phyloP scores from a whole-genome alignment of 1,140 invertebrate genomes.

The Eumeta japonica region DNA sequence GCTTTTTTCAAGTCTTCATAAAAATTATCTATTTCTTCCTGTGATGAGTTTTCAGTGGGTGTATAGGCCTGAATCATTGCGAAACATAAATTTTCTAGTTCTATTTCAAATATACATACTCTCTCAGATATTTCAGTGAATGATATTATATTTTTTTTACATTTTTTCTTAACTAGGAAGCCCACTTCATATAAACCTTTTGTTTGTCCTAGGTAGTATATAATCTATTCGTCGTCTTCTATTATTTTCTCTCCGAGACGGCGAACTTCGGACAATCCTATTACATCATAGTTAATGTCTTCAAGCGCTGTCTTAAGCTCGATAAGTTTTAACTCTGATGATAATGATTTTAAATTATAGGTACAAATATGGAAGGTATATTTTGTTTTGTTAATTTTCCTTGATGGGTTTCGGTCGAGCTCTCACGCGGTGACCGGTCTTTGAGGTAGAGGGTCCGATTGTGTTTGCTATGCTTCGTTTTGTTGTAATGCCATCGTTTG shows the following conservation, averaged over 20 bases:
- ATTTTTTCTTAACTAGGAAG: slow-evolving; percentile 17
- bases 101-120: slow-evolving; percentile 16
- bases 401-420: no score
- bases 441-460: no score
- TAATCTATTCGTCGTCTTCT: no score
- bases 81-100: slow-evolving; percentile 11
- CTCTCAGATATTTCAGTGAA: slow-evolving; percentile 22
- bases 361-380: slow-evolving; percentile 16
- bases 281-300: slow-evolving; percentile 21
- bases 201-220: slow-evolving; percentile 20
- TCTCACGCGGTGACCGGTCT: no score
- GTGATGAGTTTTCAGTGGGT: slow-evolving; percentile 17
- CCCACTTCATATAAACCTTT: slow-evolving; percentile 20
- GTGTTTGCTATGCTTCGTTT: no score
- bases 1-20: slow-evolving; percentile 15
- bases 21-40: slow-evolving; percentile 18
- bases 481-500: no score
- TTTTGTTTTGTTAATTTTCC: no score
- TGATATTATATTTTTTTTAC: slow-evolving; percentile 14
- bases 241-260: slow-evolving; percentile 18
- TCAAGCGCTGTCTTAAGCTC: slow-evolving; percentile 20
- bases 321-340: slow-evolving; percentile 13
- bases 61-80: slow-evolving; percentile 19
- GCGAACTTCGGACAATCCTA: slow-evolving; percentile 20
- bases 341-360: slow-evolving; percentile 19